Conservation (phyloP, 2,888 invertebrate species). For the Drosophila fulvimacula region DNA sequence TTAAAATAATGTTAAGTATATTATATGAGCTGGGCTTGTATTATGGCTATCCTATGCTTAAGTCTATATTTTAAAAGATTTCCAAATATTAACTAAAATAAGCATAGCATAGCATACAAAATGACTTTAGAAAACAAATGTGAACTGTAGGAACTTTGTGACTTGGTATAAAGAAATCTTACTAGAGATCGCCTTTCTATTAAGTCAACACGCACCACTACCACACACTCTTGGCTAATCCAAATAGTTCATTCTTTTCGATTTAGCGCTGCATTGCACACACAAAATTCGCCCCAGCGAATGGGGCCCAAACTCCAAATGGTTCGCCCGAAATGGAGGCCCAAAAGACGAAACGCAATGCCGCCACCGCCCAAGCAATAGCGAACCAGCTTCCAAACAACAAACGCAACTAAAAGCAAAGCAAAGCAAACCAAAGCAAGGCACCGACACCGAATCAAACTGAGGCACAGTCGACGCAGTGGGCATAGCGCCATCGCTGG, state of each 20-base stretch:
- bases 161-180: background rate
- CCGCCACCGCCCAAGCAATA: slow-evolving; percentile 58
- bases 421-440: slow-evolving; percentile 34
- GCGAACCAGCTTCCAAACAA: slow-evolving; percentile 11
- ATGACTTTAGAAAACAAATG: background rate
- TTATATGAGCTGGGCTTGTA: background rate
- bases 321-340: slow-evolving; percentile 66
- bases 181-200: background rate
- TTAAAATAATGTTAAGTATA: background rate
- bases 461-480: slow-evolving; percentile 49
- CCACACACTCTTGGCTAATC: slow-evolving; percentile 51
- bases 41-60: too few species aligned
- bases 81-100: background rate
- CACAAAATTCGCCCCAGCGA: slow-evolving; percentile 45
- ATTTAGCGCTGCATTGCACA: slow-evolving; percentile 38
- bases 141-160: background rate
- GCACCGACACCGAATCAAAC: slow-evolving; percentile 38
- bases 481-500: slow-evolving; percentile 63
- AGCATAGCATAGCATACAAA: too few species aligned
- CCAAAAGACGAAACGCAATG: slow-evolving; percentile 69
- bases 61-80: too few species aligned
- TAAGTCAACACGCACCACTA: slow-evolving; percentile 13
- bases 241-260: slow-evolving; percentile 40
- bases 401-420: slow-evolving; percentile 20
- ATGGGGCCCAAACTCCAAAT: slow-evolving; percentile 39